phyloP scores from a whole-genome alignment of 2,797 vertebrate species.

The Periophthalmus magnuspinnatus region DNA sequence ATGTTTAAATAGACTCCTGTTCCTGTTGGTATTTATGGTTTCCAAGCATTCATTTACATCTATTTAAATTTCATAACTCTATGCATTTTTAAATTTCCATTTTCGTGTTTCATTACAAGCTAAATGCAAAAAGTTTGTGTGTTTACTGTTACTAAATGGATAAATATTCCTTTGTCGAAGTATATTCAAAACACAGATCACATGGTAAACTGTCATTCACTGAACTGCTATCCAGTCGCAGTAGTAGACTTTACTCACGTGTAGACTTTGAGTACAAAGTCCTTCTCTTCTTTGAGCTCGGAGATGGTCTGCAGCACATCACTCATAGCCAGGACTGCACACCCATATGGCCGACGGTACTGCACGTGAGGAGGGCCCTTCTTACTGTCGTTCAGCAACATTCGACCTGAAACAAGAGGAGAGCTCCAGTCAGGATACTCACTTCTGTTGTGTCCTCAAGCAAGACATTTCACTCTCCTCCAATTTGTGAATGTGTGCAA shows the following conservation, averaged over 20 bases:
- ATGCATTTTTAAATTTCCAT: too few relatives aligned
- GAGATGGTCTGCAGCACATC: slow-evolving; percentile 91
- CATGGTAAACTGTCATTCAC: too few relatives aligned
- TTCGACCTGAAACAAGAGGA: slow-evolving; percentile 80
- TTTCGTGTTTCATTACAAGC: too few relatives aligned
- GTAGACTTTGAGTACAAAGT: slow-evolving; percentile 96
- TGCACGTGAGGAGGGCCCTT: slow-evolving; percentile 89
- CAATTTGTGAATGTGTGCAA: background rate
- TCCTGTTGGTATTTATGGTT: too few relatives aligned
- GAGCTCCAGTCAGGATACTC: background rate
- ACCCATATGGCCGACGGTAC: slow-evolving; percentile 92
- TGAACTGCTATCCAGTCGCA: too few relatives aligned
- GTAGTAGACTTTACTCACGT: slow-evolving; percentile 85
- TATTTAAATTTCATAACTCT: too few relatives aligned
- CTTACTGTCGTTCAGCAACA: slow-evolving; percentile 93
- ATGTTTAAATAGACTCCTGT: too few relatives aligned
- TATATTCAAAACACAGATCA: too few relatives aligned
- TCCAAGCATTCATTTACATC: too few relatives aligned
- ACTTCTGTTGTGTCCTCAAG: background rate
- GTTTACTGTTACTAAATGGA: background rate
- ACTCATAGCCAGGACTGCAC: slow-evolving; percentile 88
- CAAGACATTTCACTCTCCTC: background rate
- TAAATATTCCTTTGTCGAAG: background rate
- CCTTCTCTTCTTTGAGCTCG: slow-evolving; percentile 92
- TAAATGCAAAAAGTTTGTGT: too few relatives aligned